Evolutionary conservation across 1,140 invertebrate genomes (phyloP).

Genomic region (Ceratina calcarata): DNA sequence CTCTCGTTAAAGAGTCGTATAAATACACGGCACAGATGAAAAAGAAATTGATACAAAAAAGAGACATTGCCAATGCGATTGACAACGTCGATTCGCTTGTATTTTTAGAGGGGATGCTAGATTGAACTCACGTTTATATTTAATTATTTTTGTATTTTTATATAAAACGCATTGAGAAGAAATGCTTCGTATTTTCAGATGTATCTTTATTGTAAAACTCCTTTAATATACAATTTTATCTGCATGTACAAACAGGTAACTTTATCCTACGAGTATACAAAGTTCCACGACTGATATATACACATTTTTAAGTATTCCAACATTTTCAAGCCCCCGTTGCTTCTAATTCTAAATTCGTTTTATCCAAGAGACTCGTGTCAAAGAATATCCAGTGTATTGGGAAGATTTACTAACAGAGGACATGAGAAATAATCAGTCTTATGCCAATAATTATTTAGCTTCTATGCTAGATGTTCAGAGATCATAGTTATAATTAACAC

Average conservation of each 20-base stretch:
- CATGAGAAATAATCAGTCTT: no score
- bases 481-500: no score
- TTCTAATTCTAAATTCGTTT: no score
- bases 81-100: slow-evolving; percentile 87
- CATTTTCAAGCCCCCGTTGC: no score
- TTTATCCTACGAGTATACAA: no score
- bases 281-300: slow-evolving; percentile 21
- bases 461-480: no score
- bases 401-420: no score
- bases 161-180: background rate
- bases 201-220: slow-evolving; percentile 41
- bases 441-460: no score
- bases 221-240: slow-evolving; percentile 51
- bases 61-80: slow-evolving; percentile 88
- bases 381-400: no score
- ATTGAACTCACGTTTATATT: slow-evolving; percentile 74
- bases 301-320: no score
- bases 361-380: no score
- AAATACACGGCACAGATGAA: slow-evolving; percentile 86
- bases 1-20: slow-evolving; percentile 88
- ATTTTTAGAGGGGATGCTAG: slow-evolving; percentile 89
- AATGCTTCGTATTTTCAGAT: background rate
- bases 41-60: slow-evolving; percentile 90
- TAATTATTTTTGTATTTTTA: slow-evolving; percentile 15
- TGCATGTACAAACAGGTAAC: slow-evolving; percentile 35